These are phyloP conservation scores for Tanypteryx hageni DNA, from an alignment of 2,888 invertebrate species.

Conservation along the genomic window DNA sequence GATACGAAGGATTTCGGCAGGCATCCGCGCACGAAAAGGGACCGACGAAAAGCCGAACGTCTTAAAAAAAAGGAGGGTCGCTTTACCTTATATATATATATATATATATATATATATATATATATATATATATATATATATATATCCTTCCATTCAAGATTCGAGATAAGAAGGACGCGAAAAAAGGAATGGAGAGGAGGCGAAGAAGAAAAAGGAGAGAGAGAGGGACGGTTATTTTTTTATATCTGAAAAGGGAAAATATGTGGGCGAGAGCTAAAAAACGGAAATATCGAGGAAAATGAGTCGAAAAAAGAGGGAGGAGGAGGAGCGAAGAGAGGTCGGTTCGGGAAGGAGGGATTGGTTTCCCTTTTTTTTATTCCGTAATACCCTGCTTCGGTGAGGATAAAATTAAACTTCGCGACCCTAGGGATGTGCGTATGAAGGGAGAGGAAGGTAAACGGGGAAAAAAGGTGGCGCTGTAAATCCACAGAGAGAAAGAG, in stretches of 20 bases:
- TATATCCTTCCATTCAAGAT: background rate
- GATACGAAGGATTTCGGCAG: no score
- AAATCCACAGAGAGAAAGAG: background rate
- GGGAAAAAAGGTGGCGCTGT: background rate
- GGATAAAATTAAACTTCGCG: conserved; percentile 48
- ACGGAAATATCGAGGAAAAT: background rate
- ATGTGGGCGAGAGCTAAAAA: background rate
- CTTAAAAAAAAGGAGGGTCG: no score
- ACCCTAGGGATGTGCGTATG: background rate
- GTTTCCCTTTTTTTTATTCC: background rate
- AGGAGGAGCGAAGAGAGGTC: background rate
- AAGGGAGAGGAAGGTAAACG: background rate
- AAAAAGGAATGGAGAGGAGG: background rate
- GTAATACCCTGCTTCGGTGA: background rate
- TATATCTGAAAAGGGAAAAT: no score
- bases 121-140: conserved; percentile 36
- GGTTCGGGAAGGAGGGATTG: background rate
- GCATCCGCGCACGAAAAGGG: no score
- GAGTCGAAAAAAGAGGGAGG: background rate
- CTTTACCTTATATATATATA: background rate
- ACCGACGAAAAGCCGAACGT: no score
- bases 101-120: background rate
- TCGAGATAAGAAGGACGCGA: background rate
- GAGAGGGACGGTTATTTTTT: no score
- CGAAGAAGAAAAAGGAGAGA: background rate